Percentiles rank a stretch among this genome's conserved stretches.
Conservation (phyloP, 2,888 invertebrate genomes). For the Cantharis rustica region DNA sequence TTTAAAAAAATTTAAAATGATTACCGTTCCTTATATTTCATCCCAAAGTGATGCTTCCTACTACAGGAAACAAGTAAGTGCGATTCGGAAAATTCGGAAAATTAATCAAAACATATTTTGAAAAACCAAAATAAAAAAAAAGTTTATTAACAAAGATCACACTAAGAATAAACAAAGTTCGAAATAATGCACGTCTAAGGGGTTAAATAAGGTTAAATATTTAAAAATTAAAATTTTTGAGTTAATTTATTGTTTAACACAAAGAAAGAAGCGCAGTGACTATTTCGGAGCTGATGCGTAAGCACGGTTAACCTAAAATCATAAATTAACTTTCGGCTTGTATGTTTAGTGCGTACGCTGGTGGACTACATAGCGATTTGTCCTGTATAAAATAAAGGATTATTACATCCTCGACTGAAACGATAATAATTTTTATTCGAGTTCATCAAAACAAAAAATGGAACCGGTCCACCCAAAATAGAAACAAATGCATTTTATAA, state of each 20-base stretch:
- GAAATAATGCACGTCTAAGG: not conserved
- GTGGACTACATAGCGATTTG: not conserved
- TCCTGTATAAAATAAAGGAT: too few relatives aligned
- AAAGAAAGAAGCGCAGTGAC: not conserved
- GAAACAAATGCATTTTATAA: not conserved
- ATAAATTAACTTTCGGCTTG: not conserved
- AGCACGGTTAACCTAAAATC: not conserved
- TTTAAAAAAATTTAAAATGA: conserved; percentile 30
- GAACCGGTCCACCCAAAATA: not conserved
- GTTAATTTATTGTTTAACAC: not conserved
- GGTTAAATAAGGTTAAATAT: not conserved
- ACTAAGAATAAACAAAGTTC: not conserved
- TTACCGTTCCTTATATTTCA: conserved; percentile 33
- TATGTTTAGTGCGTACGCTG: not conserved
- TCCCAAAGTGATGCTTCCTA: conserved; percentile 68
- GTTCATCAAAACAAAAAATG: not conserved
- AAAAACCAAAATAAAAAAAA: not conserved
- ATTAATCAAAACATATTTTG: not conserved
- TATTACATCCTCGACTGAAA: not conserved
- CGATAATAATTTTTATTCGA: not conserved
- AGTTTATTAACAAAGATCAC: not conserved
- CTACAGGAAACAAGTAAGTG: conserved; percentile 47
- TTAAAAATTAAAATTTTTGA: not conserved
- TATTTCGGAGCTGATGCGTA: not conserved
- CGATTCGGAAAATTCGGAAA: not conserved